Evolutionary conservation across 2,113 vertebrate genomes (phyloP).

Genomic region (Philantomba maxwellii): DNA sequence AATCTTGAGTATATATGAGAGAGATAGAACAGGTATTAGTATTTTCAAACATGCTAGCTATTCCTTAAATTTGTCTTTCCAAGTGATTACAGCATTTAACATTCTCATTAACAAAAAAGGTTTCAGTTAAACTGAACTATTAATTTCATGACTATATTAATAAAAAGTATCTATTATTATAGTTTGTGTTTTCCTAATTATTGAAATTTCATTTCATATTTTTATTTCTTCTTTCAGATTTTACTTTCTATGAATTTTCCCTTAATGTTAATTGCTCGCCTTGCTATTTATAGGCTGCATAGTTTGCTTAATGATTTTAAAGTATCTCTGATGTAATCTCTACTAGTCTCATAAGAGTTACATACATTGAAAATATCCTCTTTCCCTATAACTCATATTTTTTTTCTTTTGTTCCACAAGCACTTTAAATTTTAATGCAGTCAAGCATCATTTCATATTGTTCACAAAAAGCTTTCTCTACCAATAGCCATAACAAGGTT

Average conservation of each 20-base stretch:
- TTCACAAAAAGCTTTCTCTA: neutral
- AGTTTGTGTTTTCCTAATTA: neutral
- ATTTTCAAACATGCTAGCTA: neutral
- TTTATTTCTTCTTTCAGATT: neutral
- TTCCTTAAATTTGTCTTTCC: neutral
- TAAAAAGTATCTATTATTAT: neutral
- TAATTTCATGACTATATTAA: neutral
- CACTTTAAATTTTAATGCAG: neutral
- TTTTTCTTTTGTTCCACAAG: neutral
- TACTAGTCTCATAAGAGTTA: neutral
- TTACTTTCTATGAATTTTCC: neutral
- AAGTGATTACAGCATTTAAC: neutral
- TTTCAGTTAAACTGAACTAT: neutral
- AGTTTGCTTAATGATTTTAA: neutral
- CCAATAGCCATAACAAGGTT: neutral
- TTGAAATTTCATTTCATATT: neutral
- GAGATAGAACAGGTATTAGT: too few species aligned
- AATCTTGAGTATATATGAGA: neutral
- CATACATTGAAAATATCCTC: neutral
- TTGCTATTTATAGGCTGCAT: neutral
- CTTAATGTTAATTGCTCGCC: neutral
- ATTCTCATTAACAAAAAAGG: neutral
- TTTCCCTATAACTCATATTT: neutral
- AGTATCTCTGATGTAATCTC: neutral
- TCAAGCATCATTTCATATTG: neutral